Evolutionary conservation across 2,113 vertebrate genomes (phyloP).

Genomic region (Mola mola): DNA sequence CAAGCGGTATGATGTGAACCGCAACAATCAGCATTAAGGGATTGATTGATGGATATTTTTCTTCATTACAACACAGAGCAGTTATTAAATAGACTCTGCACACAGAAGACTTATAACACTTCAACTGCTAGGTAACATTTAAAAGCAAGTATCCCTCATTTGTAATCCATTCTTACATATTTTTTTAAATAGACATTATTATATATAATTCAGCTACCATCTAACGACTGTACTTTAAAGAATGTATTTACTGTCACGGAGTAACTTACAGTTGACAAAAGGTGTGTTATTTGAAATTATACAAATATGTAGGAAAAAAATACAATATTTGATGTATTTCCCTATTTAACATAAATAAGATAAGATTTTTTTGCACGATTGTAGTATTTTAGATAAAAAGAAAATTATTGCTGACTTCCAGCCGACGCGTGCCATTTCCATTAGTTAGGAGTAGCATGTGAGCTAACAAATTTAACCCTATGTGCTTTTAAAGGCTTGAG

Average conservation of each 20-base stretch:
- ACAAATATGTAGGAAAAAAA: too few species aligned
- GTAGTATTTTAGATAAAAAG: too few species aligned
- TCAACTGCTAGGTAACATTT: neutral
- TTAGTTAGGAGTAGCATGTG: neutral
- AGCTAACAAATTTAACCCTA: neutral
- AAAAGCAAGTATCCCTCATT: neutral
- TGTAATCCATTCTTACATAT: neutral
- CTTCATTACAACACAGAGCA: too few species aligned
- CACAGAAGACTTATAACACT: neutral
- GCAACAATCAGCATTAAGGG: too few species aligned
- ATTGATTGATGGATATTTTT: too few species aligned
- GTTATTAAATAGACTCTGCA: neutral
- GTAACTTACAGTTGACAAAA: too few species aligned
- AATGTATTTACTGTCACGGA: neutral
- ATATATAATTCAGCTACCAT: neutral
- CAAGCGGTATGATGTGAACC: too few species aligned
- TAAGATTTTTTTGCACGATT: too few species aligned
- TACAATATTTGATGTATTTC: too few species aligned
- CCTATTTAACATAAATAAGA: too few species aligned
- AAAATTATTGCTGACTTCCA: too few species aligned
- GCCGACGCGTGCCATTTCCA: neutral
- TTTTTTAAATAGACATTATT: neutral
- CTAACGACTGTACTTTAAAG: neutral
- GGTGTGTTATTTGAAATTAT: too few species aligned
- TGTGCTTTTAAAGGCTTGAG: conserved; percentile 1